These are phyloP conservation scores for Scarus forsteni DNA, from an alignment of 2,797 vertebrate species.

Conservation along the genomic window DNA sequence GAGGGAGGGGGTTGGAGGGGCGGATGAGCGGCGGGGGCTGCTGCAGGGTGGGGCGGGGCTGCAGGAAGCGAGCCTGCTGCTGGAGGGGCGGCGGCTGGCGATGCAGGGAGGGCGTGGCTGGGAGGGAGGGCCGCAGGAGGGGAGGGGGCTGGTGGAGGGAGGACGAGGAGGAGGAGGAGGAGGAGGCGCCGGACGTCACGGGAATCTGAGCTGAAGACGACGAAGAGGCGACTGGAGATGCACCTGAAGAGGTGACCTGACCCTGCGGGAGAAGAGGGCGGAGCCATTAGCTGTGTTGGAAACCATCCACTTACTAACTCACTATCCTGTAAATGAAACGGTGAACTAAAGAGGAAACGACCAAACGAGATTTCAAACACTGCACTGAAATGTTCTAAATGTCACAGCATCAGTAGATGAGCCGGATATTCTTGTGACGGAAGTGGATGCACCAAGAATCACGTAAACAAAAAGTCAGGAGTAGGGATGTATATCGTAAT, in stretches of 20 bases:
- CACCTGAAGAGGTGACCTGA: constrained; percentile 87
- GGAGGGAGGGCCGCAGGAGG: constrained; percentile 93
- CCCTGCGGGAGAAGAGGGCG: constrained; percentile 64
- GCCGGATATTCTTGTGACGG: no score
- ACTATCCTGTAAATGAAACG: no score
- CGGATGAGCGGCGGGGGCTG: constrained; percentile 96
- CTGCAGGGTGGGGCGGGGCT: constrained; percentile 91
- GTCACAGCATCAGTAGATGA: no score
- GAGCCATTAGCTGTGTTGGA: no score
- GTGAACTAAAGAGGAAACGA: no score
- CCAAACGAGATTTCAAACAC: no score
- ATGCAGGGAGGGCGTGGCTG: constrained; percentile 94
- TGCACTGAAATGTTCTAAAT: no score
- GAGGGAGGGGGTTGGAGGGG: constrained; percentile 92
- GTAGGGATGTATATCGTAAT: no score
- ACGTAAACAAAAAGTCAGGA: no score
- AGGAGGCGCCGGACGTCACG: constrained; percentile 79
- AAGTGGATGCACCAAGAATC: no score
- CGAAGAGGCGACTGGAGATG: constrained; percentile 87
- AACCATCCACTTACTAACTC: no score
- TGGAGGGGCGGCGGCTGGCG: constrained; percentile 97
- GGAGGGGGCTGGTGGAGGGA: constrained; percentile 95
- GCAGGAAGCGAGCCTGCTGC: constrained; percentile 95
- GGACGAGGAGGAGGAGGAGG: constrained; percentile 72
- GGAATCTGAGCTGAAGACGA: constrained; percentile 82